Conservation (phyloP, 2,797 vertebrate genomes). For the Macrochelys suwanniensis region DNA sequence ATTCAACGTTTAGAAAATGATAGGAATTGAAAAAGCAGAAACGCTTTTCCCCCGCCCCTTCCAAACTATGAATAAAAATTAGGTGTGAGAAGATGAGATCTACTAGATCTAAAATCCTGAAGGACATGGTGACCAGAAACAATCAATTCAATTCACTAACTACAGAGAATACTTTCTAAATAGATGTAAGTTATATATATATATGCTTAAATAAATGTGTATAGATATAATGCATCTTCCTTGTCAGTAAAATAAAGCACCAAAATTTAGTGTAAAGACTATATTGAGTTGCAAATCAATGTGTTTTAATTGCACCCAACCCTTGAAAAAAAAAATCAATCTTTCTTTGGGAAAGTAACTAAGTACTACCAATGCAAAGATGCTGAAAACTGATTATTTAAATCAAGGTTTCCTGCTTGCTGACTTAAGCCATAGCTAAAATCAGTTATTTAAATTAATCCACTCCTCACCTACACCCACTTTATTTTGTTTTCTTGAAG, state of each 20-base stretch:
- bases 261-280: too few relatives aligned
- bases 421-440: neutral
- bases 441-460: neutral
- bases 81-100: too few relatives aligned
- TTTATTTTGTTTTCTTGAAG: neutral
- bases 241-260: too few relatives aligned
- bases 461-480: neutral
- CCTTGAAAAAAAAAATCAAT: neutral
- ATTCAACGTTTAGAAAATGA: neutral
- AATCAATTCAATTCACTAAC: too few relatives aligned
- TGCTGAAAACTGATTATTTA: neutral
- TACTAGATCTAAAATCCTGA: too few relatives aligned
- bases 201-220: too few relatives aligned
- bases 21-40: neutral
- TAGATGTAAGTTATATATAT: too few relatives aligned
- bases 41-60: neutral
- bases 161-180: too few relatives aligned
- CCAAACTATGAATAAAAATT: too few relatives aligned
- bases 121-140: too few relatives aligned
- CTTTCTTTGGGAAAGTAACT: neutral
- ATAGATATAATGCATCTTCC: too few relatives aligned
- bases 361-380: neutral
- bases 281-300: neutral
- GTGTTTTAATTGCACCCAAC: neutral
- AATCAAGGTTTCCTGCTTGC: neutral